phyloP scores from a whole-genome alignment of 2,888 invertebrate species.

The Synanthedon tipuliformis region DNA sequence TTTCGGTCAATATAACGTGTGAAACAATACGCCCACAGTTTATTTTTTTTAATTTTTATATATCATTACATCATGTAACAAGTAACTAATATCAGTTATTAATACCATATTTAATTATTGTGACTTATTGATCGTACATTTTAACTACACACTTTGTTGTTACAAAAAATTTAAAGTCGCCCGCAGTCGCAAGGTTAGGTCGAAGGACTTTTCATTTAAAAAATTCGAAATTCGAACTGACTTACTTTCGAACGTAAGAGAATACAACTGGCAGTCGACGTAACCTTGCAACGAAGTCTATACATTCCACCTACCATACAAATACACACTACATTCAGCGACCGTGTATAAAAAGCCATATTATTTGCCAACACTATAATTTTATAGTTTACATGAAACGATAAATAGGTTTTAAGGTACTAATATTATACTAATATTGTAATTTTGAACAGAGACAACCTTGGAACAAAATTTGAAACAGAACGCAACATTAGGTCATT shows the following conservation, averaged over 20 bases:
- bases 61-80: slow-evolving; percentile 56
- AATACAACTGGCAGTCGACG: slow-evolving; percentile 14
- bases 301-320: slow-evolving; percentile 50
- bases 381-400: not conserved
- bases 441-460: too few species aligned
- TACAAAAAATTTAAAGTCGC: slow-evolving; percentile 44
- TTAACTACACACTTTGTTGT: slow-evolving; percentile 50
- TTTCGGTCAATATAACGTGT: slow-evolving; percentile 62
- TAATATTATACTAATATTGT: too few species aligned
- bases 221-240: too few species aligned
- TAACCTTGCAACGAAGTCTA: slow-evolving; percentile 36
- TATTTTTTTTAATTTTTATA: slow-evolving; percentile 17
- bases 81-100: slow-evolving; percentile 60
- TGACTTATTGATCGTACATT: slow-evolving; percentile 37
- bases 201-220: slow-evolving; percentile 5
- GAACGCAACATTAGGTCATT: too few species aligned
- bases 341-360: slow-evolving; percentile 56
- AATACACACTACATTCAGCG: slow-evolving; percentile 53
- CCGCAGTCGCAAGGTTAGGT: slow-evolving; percentile 37
- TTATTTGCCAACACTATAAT: slow-evolving; percentile 42
- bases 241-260: too few species aligned
- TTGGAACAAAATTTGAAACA: too few species aligned
- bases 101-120: slow-evolving; percentile 54
- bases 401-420: not conserved
- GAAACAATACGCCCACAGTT: slow-evolving; percentile 58